phyloP scores from a whole-genome alignment of 2,888 invertebrate species.

The Gibbula magus region DNA sequence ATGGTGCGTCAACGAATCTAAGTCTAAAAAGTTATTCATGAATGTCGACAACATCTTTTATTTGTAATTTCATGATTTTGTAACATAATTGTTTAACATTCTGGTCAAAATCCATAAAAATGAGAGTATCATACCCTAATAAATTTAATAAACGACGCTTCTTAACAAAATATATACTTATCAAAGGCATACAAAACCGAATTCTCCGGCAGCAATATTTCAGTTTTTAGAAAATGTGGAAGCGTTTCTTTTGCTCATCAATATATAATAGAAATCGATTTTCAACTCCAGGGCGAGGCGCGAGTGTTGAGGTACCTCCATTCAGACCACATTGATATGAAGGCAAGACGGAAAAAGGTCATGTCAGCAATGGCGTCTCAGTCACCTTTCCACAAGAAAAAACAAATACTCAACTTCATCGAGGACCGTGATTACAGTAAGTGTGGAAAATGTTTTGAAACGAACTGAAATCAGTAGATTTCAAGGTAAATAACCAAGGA shows the following conservation, averaged over 20 bases:
- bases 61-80: too few relatives aligned
- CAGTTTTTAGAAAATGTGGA: not conserved
- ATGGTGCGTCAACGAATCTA: too few relatives aligned
- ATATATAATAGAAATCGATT: not conserved
- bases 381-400: constrained; percentile 58
- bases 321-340: constrained; percentile 60
- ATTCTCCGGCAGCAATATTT: not conserved
- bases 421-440: constrained; percentile 60
- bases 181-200: not conserved
- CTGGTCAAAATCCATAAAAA: too few relatives aligned
- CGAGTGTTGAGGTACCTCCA: constrained; percentile 64
- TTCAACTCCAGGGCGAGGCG: constrained; percentile 64
- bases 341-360: constrained; percentile 60
- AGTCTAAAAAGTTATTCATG: too few relatives aligned
- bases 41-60: too few relatives aligned
- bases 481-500: too few relatives aligned
- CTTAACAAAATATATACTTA: too few relatives aligned
- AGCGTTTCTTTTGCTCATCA: too few relatives aligned
- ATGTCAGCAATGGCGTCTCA: constrained; percentile 59
- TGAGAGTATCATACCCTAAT: too few relatives aligned
- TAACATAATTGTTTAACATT: too few relatives aligned
- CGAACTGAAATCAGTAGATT: too few relatives aligned
- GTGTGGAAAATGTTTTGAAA: constrained; percentile 22
- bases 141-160: too few relatives aligned
- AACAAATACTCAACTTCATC: constrained; percentile 67